phyloP scores from a whole-genome alignment of 1,140 invertebrate species.

The Linepithema humile region DNA sequence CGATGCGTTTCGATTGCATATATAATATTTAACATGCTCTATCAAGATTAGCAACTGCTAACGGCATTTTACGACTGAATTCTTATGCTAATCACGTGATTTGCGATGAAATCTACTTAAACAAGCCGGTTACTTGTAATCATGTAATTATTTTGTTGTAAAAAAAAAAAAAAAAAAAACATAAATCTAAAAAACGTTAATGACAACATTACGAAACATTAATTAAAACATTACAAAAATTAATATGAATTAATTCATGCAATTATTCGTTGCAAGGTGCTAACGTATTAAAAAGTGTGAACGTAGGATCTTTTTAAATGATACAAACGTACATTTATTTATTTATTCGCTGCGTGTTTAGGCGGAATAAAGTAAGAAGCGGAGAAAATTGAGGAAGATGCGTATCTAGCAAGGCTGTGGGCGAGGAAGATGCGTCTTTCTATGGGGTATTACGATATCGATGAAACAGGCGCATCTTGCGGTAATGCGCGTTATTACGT shows the following conservation, averaged over 20 bases:
- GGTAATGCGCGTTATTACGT: conserved; percentile 76
- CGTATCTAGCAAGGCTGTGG: conserved; percentile 44
- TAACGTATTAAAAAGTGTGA: background rate
- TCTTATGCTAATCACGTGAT: background rate
- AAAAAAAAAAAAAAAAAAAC: background rate
- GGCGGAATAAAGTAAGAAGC: background rate
- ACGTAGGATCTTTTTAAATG: background rate
- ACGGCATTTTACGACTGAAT: conserved; percentile 15
- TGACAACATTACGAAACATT: too few relatives aligned
- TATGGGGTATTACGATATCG: conserved; percentile 72
- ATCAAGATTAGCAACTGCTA: background rate
- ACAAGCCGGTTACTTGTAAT: background rate
- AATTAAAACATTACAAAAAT: background rate
- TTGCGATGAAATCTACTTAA: background rate
- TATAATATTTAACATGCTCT: conserved; percentile 12
- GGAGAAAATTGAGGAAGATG: background rate
- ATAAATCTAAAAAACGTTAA: too few relatives aligned
- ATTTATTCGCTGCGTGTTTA: background rate
- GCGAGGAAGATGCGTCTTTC: conserved; percentile 64
- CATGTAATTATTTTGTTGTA: background rate
- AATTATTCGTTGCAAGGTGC: background rate
- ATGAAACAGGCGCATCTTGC: conserved; percentile 66
- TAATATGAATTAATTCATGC: background rate
- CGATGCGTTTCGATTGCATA: conserved; percentile 16
- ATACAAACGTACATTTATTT: background rate